Conservation (phyloP, 2,797 vertebrate genomes). For the Loris lydekkerianus region DNA sequence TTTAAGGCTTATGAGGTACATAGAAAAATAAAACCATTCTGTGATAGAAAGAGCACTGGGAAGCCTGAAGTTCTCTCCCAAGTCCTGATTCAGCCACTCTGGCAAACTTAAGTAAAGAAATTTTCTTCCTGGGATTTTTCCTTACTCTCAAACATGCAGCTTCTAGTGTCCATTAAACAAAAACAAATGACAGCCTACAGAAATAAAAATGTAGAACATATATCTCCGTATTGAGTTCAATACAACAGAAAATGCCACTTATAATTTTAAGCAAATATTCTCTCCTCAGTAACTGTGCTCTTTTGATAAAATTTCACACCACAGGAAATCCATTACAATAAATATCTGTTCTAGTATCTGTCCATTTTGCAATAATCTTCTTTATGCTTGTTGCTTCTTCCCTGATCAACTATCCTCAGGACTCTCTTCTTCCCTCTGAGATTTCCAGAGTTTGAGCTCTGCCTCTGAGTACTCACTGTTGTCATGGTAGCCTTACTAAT, state of each 20-base stretch:
- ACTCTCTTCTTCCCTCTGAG: slow-evolving; percentile 59
- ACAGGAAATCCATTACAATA: slow-evolving; percentile 83
- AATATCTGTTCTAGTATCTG: slow-evolving; percentile 79
- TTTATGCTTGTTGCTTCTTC: slow-evolving; percentile 66
- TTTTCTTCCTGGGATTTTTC: slow-evolving; percentile 18
- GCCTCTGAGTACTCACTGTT: slow-evolving; percentile 75
- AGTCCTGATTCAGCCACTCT: not conserved
- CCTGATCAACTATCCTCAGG: slow-evolving; percentile 67
- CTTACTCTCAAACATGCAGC: slow-evolving; percentile 16
- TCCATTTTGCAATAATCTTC: slow-evolving; percentile 80
- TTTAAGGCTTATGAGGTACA: slow-evolving; percentile 31
- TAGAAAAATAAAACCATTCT: not conserved
- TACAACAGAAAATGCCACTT: slow-evolving; percentile 66
- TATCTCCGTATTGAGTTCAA: slow-evolving; percentile 73
- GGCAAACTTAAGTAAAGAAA: slow-evolving; percentile 37
- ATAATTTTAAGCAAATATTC: slow-evolving; percentile 79
- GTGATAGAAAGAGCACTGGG: not conserved
- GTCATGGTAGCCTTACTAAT: slow-evolving; percentile 81
- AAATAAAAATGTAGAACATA: slow-evolving; percentile 74
- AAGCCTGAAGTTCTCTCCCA: not conserved
- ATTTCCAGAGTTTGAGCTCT: slow-evolving; percentile 64
- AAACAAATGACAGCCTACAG: slow-evolving; percentile 69
- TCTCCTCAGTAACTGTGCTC: slow-evolving; percentile 62
- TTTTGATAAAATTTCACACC: slow-evolving; percentile 81
- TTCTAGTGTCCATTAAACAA: slow-evolving; percentile 62